These are phyloP conservation scores for Catharus bicknelli DNA, from an alignment of 2,113 vertebrate species.

Conservation along the genomic window DNA sequence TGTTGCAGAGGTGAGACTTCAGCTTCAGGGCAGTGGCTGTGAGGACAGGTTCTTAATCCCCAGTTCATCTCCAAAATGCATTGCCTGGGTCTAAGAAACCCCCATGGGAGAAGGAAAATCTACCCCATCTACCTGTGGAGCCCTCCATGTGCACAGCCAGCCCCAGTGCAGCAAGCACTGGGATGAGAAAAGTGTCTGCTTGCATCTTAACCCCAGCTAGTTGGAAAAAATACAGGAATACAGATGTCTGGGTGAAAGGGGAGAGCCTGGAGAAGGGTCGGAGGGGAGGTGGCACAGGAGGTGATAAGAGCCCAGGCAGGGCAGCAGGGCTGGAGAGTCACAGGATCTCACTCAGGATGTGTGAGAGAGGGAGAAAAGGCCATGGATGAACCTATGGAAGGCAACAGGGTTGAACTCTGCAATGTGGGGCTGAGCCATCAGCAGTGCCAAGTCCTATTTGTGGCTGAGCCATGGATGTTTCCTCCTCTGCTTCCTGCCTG, in stretches of 20 bases:
- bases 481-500: not conserved
- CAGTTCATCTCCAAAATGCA: not conserved
- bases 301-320: not conserved
- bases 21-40: not conserved
- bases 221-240: not conserved
- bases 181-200: not conserved
- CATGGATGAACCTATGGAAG: not conserved
- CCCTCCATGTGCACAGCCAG: not conserved
- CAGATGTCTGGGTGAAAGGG: constrained; percentile 35
- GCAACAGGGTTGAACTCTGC: accelerated
- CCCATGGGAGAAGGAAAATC: not conserved
- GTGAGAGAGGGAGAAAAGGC: not conserved
- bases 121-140: accelerated
- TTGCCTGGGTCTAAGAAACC: not conserved
- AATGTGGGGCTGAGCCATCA: not conserved
- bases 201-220: not conserved
- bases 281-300: not conserved
- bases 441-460: not conserved
- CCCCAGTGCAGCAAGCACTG: accelerated
- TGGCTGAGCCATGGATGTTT: not conserved
- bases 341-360: not conserved
- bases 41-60: not conserved
- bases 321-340: accelerated
- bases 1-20: not conserved
- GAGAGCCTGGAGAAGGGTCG: not conserved